A percentile compares a stretch with the other conserved stretches of the same genome.
Conservation (phyloP, 2,113 vertebrate species). For the Neogobius melanostomus region DNA sequence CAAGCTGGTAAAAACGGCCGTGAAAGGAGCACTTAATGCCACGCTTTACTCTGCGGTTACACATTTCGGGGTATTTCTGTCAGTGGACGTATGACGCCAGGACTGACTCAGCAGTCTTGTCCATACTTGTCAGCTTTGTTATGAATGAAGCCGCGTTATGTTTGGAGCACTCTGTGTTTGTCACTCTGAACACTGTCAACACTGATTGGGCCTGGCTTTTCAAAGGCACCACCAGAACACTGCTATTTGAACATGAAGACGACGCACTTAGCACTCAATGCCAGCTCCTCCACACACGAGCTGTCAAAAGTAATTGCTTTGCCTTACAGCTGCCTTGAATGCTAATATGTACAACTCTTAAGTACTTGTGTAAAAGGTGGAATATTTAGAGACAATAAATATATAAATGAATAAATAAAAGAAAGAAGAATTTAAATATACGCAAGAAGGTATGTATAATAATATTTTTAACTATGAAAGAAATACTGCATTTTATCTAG, state of each 20-base stretch:
- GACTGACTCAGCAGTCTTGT: neutral
- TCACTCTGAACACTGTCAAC: slow-evolving; percentile 5
- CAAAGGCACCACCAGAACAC: slow-evolving; percentile 1
- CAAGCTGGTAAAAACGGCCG: neutral
- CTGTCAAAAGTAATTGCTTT: slow-evolving; percentile 3
- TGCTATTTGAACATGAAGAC: slow-evolving; percentile 12
- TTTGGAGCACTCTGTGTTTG: slow-evolving; percentile 5
- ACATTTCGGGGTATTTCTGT: neutral
- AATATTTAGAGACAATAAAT: neutral
- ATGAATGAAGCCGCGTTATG: neutral
- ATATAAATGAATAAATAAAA: too few relatives aligned
- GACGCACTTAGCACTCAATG: slow-evolving; percentile 5
- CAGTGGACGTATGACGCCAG: neutral
- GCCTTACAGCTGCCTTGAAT: slow-evolving; percentile 1
- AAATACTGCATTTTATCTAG: too few relatives aligned
- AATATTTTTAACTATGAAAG: too few relatives aligned
- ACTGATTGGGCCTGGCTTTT: slow-evolving; percentile 3
- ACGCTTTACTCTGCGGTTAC: neutral
- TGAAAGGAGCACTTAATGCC: neutral
- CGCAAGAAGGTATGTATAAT: too few relatives aligned
- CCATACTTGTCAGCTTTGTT: slow-evolving; percentile 4
- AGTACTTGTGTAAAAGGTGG: neutral
- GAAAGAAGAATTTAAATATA: too few relatives aligned
- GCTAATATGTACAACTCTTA: neutral
- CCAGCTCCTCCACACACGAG: neutral